These are phyloP conservation scores for Crossocerus cetratus DNA, from an alignment of 2,888 invertebrate genomes.

Conservation along the genomic window DNA sequence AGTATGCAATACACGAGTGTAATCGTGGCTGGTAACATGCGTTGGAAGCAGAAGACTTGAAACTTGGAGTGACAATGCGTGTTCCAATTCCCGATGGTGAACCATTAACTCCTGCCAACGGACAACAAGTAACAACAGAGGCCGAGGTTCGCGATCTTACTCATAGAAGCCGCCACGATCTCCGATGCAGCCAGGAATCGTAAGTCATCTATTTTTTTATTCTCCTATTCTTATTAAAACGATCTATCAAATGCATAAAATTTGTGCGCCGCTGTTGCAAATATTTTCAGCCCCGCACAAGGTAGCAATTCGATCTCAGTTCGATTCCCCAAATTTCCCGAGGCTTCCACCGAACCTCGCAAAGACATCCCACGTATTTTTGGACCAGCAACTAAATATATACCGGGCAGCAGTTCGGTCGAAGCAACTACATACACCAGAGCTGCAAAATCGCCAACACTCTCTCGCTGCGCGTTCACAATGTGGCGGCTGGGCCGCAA, in stretches of 20 bases:
- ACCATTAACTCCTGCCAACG: constrained; percentile 24
- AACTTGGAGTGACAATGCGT: neutral
- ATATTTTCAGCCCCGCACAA: too few species aligned
- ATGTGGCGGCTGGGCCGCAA: neutral
- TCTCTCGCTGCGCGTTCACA: neutral
- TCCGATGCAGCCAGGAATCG: neutral
- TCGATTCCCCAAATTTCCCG: neutral
- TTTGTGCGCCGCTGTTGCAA: too few species aligned
- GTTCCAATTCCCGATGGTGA: neutral
- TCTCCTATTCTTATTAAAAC: constrained; percentile 9
- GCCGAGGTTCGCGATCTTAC: constrained; percentile 32
- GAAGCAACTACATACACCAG: neutral
- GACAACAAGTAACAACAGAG: constrained; percentile 17
- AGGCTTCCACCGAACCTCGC: neutral
- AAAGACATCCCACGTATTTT: neutral
- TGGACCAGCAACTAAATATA: neutral
- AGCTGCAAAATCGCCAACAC: neutral
- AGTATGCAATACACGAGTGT: too few species aligned
- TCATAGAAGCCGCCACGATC: constrained; percentile 51
- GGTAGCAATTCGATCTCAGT: too few species aligned
- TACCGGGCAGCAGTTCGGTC: neutral
- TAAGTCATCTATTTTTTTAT: constrained; percentile 14
- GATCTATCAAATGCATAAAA: too few species aligned
- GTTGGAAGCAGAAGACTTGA: too few species aligned
- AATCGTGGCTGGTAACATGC: too few species aligned